Base-by-base conservation (phyloP, 1,140 invertebrate genomes). In the Aphelenchoides avenae region DNA sequence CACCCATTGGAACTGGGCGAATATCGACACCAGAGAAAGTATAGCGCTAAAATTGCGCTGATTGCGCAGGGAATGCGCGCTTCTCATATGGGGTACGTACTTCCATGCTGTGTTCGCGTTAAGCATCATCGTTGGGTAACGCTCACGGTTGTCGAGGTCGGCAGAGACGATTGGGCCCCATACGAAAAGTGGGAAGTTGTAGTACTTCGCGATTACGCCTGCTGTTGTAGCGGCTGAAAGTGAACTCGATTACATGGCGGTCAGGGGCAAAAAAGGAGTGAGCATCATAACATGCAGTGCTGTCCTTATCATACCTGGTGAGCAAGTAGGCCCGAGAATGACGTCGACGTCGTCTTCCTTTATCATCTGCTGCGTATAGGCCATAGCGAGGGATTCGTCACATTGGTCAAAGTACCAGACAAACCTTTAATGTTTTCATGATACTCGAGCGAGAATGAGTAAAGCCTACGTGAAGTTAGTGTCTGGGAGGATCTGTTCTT, bases 351-450 rank as follows among this genome's bases (percentile, higher is more conserved):
- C 11, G 6, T 66, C 27, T 7, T 37, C n/a, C 6, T 66, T 20
- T n/a, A 66, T 66, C 36, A 61, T 24, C 22, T 61, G 20, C n/a
- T 48, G 31, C 4, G 62, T 36, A 27, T 67, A 60, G 2, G 60
- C 59, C n/a, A 42, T 50, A 7, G 63, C 42, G n/a, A 9, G n/a
- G 2, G 34, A 53, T 15, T 61, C 59, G 18, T 64, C 34, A 18
- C 59, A 66, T 18, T 61, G 29, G n/a, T 39, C 48, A 41, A 61
- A 61, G 13, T 57, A 55, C 47, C 62, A 64, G 11, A 22, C 44
- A 57, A 61, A 61, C 1, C 58, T 61, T 43, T 39, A 65, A 61
- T 2, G 18, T 39, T 39, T 11, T 13, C n/a, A 5, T 1, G 1
- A 29, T 30, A 13, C 1, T 41, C n/a, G 11, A 49, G 47, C 6